Evolutionary conservation across 2,113 vertebrate genomes (phyloP), one percentile per base, ranked within the genome.

Genomic region (Zosterops hypoxanthus): DNA sequence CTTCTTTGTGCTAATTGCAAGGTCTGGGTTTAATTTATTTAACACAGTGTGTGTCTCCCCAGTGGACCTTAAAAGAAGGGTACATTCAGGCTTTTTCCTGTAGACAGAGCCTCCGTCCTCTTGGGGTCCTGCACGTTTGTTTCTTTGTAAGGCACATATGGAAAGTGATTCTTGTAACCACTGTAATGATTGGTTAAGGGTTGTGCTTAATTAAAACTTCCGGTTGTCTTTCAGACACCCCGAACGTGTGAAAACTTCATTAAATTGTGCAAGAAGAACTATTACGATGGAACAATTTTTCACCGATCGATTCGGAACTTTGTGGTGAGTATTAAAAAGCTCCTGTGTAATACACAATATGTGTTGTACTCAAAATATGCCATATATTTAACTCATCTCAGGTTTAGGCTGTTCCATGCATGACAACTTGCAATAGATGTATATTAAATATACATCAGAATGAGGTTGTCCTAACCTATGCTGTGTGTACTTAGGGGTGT

Each of bases 301-400:
- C 99, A 99, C 97, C 98, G 99, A 73, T 99, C 99, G 77, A 99
- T 99, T 94, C 96, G 99, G 60, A 99, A 99, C 92, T 99, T 99
- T 63, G 99, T 99, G 98, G 99, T 99, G 92, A 98, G 98, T 93
- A 31, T 29, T 19, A 16, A 24, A 61, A 39, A 29, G 14, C 33
- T 50, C 17, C 29, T 20, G 8, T 29, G 11, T 61, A 49, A 66
- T 49, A 14, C 50, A 52, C 36, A n/a, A 4, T 36, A 64, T 14
- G 2, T 3, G 14, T 36, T 59, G 11, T 34, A 68, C 28, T 82
- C 28, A 14, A 41, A 83, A 25, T 46, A 70, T 33, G 39, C 49
- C 39, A n/a, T 18, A 9, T 46, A 29, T 61, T 65, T 70, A 39
- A 34, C 19, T 79, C 64, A 36, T 14, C 70, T 94, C n/a, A 63